Percentiles rank a stretch among this genome's conserved stretches.
phyloP scores from a whole-genome alignment of 2,888 invertebrate genomes.

The Lycaena phlaeas region DNA sequence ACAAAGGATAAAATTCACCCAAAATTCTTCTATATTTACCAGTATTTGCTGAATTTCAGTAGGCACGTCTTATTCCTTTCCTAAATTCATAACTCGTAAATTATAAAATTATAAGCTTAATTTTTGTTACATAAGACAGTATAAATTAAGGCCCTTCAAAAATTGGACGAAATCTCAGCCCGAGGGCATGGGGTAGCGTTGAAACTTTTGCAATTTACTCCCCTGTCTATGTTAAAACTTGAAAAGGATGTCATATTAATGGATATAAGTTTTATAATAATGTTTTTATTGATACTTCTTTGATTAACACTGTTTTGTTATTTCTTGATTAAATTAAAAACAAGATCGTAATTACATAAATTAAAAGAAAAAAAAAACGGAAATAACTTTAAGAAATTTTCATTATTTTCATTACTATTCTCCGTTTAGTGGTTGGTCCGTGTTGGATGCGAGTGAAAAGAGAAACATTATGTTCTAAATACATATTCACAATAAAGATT shows the following conservation, averaged over 20 bases:
- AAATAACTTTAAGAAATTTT: too few species aligned
- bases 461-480: too few species aligned
- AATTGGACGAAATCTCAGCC: not conserved
- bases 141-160: not conserved
- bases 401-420: too few species aligned
- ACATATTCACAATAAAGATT: too few species aligned
- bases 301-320: not conserved
- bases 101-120: not conserved
- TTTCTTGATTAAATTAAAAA: not conserved
- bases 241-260: slow-evolving; percentile 1
- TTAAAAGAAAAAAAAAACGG: too few species aligned
- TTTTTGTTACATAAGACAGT: not conserved
- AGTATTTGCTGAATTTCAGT: not conserved
- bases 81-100: not conserved
- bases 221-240: slow-evolving; percentile 1
- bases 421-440: too few species aligned
- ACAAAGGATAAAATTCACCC: too few species aligned
- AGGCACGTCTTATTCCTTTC: not conserved
- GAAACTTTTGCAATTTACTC: slow-evolving; percentile 5
- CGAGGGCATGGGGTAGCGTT: not conserved
- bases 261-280: slow-evolving; percentile 1
- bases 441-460: too few species aligned
- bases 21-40: not conserved
- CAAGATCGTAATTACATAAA: not conserved
- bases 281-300: slow-evolving; percentile 1